Percentiles rank a stretch among this genome's conserved stretches.
Evolutionary conservation across 2,797 vertebrate species (phyloP).

Genomic region (Arrhamphus sclerolepis): DNA sequence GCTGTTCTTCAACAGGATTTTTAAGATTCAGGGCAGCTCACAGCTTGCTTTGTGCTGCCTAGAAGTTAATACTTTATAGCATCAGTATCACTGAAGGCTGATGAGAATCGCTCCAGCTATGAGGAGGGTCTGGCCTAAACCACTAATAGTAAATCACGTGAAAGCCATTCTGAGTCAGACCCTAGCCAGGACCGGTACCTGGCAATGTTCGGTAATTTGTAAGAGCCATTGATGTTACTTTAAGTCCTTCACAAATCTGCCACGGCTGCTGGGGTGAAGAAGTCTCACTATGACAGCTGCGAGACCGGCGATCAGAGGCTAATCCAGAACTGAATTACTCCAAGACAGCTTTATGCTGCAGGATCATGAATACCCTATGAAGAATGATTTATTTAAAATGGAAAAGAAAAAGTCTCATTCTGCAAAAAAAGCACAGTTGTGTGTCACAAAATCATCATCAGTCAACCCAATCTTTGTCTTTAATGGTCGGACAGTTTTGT

Average conservation of each 20-base stretch:
- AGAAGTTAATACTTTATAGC: constrained; percentile 8
- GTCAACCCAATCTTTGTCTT: too few relatives aligned
- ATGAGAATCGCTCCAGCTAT: constrained; percentile 17
- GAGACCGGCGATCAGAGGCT: constrained; percentile 25
- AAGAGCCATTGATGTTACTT: constrained; percentile 32
- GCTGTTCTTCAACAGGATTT: constrained; percentile 20
- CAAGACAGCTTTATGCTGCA: constrained; percentile 5
- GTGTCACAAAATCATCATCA: too few relatives aligned
- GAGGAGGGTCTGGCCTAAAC: constrained; percentile 9
- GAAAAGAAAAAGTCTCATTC: neutral
- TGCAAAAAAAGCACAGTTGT: too few relatives aligned
- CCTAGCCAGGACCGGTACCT: constrained; percentile 30
- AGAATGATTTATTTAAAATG: neutral
- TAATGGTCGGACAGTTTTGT: too few relatives aligned
- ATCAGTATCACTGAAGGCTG: neutral
- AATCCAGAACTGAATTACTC: constrained; percentile 28
- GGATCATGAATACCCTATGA: neutral
- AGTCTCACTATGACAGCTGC: constrained; percentile 22
- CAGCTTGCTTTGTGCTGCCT: constrained; percentile 21
- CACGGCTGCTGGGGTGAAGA: neutral
- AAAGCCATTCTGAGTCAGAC: constrained; percentile 21
- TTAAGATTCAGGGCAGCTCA: constrained; percentile 41
- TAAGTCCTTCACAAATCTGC: constrained; percentile 44
- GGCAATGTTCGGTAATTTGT: constrained; percentile 32
- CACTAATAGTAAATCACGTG: constrained; percentile 20